Percentiles rank a stretch among this genome's conserved stretches.
These are phyloP conservation scores for Helobdella robusta DNA, from an alignment of 2,888 invertebrate genomes.

Conservation along the genomic window DNA sequence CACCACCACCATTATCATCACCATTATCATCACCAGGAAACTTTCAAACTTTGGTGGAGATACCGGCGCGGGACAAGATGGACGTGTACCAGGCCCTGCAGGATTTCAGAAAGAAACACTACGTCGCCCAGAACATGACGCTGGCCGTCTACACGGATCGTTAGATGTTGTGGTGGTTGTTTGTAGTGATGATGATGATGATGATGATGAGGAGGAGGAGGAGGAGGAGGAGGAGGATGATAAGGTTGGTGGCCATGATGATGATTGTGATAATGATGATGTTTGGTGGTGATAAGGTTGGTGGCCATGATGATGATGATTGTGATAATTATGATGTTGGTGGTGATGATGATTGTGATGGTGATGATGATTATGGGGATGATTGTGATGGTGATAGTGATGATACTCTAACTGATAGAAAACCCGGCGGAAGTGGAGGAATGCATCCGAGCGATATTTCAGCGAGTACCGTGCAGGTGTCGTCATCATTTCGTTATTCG, in stretches of 20 bases:
- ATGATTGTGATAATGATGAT: background rate
- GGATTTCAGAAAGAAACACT: conserved; percentile 66
- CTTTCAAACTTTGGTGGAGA: conserved; percentile 40
- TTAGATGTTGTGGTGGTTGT: background rate
- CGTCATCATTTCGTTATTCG: too few species aligned
- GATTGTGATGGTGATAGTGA: background rate
- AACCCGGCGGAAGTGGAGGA: background rate
- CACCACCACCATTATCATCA: background rate
- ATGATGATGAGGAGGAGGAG: background rate
- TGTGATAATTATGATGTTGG: background rate
- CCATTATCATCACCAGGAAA: conserved; percentile 39
- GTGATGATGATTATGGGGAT: background rate
- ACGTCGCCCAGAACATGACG: conserved; percentile 79
- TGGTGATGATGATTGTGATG: background rate
- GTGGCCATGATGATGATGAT: background rate
- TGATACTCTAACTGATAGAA: background rate
- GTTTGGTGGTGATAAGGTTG: background rate
- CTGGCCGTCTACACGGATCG: conserved; percentile 61
- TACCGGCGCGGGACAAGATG: conserved; percentile 39
- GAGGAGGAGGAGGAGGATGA: background rate
- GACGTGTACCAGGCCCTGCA: conserved; percentile 61
- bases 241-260: background rate
- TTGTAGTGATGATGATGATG: background rate
- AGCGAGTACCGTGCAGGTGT: conserved; percentile 8
- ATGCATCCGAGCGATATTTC: background rate